These are phyloP conservation scores for Rhagoletis pomonella DNA, from an alignment of 1,140 invertebrate species.

Conservation along the genomic window DNA sequence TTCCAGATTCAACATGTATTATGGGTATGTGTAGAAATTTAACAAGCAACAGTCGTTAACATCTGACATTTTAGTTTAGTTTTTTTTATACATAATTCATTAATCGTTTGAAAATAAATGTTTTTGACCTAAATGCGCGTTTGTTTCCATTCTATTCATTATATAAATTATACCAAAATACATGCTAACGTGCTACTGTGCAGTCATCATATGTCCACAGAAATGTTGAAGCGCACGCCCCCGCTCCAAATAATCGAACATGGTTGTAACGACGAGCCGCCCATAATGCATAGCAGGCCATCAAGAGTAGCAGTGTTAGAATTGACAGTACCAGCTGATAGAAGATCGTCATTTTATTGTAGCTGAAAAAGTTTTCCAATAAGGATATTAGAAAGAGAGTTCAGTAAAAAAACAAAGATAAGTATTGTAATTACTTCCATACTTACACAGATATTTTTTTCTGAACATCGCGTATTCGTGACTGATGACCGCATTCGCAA, in stretches of 20 bases:
- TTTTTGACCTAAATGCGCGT: no score
- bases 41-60: no score
- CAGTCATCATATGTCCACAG: slow-evolving; percentile 55
- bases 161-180: no score
- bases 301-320: background rate
- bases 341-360: slow-evolving; percentile 30
- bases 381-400: background rate
- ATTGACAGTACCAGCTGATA: slow-evolving; percentile 37
- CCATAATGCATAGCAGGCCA: slow-evolving; percentile 26
- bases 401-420: no score
- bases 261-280: slow-evolving; percentile 43
- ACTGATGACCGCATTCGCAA: slow-evolving; percentile 50
- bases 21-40: no score
- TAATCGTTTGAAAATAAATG: no score
- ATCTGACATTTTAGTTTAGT: no score
- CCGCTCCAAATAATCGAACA: slow-evolving; percentile 30
- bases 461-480: slow-evolving; percentile 10
- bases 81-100: no score
- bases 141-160: no score
- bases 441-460: slow-evolving; percentile 41
- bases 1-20: no score
- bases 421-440: background rate
- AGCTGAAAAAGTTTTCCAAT: slow-evolving; percentile 30
- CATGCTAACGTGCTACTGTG: background rate
- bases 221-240: slow-evolving; percentile 40